These are phyloP conservation scores for Colletes gigas DNA, from an alignment of 1,140 invertebrate species.

Conservation along the genomic window DNA sequence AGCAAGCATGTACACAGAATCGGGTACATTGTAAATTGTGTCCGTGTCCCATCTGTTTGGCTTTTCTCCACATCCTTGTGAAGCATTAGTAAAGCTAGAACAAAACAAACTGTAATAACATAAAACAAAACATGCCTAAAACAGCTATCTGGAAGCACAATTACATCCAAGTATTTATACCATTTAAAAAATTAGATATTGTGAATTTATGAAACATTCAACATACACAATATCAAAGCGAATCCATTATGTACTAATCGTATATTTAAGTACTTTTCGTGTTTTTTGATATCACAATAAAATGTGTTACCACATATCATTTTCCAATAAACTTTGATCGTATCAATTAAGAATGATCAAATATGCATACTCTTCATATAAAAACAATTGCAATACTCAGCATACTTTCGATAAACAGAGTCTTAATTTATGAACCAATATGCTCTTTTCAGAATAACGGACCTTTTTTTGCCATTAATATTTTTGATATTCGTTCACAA, in stretches of 20 bases:
- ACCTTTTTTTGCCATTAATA: background rate
- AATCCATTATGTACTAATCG: background rate
- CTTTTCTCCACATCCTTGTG: slow-evolving; percentile 14
- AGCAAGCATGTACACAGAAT: slow-evolving; percentile 35
- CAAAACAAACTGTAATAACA: slow-evolving; percentile 58
- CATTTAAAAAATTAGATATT: background rate
- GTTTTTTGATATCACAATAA: background rate
- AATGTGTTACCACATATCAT: background rate
- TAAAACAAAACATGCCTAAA: slow-evolving; percentile 49
- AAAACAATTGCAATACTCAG: slow-evolving; percentile 9
- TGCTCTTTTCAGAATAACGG: background rate
- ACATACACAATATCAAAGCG: background rate
- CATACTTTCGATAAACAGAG: slow-evolving; percentile 18
- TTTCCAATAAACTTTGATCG: background rate
- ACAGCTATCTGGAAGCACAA: slow-evolving; percentile 2
- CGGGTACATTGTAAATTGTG: background rate
- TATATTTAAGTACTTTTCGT: background rate
- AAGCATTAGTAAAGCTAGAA: slow-evolving; percentile 55
- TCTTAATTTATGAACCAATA: slow-evolving; percentile 19
- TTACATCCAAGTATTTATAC: background rate
- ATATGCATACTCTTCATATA: background rate
- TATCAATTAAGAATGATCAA: background rate
- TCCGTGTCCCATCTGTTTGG: background rate
- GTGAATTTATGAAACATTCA: background rate
- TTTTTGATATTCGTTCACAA: slow-evolving; percentile 9